Conservation (phyloP, 2,888 invertebrate genomes). For the Nymphalis c-album region DNA sequence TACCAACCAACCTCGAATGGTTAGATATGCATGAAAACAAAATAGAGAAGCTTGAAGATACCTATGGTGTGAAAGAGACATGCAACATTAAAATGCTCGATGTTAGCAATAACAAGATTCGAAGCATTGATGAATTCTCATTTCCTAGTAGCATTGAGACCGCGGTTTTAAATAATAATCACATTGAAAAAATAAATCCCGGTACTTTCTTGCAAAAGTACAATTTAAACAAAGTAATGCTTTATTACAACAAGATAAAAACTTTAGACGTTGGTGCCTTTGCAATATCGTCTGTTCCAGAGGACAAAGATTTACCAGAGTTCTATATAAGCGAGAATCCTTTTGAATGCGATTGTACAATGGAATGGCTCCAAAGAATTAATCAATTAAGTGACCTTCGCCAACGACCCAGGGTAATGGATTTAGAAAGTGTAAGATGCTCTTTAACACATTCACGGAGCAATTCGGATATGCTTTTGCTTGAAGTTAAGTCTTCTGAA, state of each 20-base stretch:
- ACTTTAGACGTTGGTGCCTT: constrained; percentile 87
- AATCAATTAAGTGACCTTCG: constrained; percentile 87
- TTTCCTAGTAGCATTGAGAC: constrained; percentile 88
- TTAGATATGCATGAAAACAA: constrained; percentile 91
- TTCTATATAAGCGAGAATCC: constrained; percentile 92
- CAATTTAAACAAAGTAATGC: constrained; percentile 87
- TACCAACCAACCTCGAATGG: constrained; percentile 89
- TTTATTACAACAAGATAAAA: constrained; percentile 87
- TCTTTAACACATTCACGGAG: constrained; percentile 85
- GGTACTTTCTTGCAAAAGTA: constrained; percentile 87
- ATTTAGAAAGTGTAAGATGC: constrained; percentile 89
- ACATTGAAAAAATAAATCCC: constrained; percentile 85
- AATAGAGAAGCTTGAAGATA: constrained; percentile 88
- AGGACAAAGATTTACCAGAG: constrained; percentile 86
- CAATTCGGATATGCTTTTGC: constrained; percentile 83
- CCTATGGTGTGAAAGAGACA: constrained; percentile 84
- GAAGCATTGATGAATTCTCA: constrained; percentile 84
- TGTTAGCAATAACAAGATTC: constrained; percentile 87
- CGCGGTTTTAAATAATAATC: constrained; percentile 87
- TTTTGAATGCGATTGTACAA: constrained; percentile 91
- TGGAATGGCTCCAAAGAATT: constrained; percentile 92
- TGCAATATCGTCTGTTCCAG: constrained; percentile 84
- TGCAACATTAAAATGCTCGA: constrained; percentile 88
- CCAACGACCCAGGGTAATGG: constrained; percentile 89
- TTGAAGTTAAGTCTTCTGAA: constrained; percentile 87